Evolutionary conservation across 2,888 invertebrate species (phyloP).

Genomic region (Lasius platythorax): DNA sequence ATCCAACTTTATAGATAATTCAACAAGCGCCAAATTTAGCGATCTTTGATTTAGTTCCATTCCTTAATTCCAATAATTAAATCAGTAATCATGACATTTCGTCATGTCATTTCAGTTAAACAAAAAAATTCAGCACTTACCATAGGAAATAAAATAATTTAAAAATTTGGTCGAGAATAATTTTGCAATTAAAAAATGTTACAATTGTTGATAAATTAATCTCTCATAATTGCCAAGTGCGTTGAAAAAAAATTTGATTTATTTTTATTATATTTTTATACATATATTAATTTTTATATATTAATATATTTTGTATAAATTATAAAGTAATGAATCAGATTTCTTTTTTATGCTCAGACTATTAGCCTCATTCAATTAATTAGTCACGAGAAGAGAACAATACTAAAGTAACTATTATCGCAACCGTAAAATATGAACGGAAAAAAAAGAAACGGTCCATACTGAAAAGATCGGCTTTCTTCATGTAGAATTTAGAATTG

Average conservation of each 20-base stretch:
- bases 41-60: background rate
- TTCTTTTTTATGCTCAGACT: background rate
- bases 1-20: background rate
- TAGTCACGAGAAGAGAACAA: slow-evolving; percentile 4
- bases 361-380: slow-evolving; percentile 7
- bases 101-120: background rate
- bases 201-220: background rate
- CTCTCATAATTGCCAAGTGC: background rate
- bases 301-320: background rate
- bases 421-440: slow-evolving; percentile 4
- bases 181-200: background rate
- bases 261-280: background rate
- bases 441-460: background rate
- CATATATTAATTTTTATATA: background rate
- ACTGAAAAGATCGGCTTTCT: slow-evolving; percentile 22
- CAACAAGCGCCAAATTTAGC: background rate
- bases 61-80: background rate
- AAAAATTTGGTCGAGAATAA: background rate
- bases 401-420: slow-evolving; percentile 6
- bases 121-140: background rate
- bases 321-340: background rate
- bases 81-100: slow-evolving; percentile 20
- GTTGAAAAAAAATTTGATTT: background rate
- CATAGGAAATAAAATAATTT: background rate
- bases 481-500: background rate